phyloP scores from a whole-genome alignment of 53 echinoderm and acorn worm species.

The Hippasteria phrygiana region DNA sequence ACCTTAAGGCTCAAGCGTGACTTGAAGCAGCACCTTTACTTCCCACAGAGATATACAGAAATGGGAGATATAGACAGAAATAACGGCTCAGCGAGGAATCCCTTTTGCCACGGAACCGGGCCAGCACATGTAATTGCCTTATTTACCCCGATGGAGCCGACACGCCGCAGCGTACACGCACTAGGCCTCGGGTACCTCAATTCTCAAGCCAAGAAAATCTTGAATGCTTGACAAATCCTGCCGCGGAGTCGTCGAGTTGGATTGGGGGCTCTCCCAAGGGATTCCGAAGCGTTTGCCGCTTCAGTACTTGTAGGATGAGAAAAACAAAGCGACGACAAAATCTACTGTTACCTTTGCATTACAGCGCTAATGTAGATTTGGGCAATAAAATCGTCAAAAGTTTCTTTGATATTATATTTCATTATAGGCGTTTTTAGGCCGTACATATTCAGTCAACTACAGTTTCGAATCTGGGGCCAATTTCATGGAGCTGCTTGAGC shows the following conservation, averaged over 20 bases:
- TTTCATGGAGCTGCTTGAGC: too few species aligned
- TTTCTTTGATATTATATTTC: too few species aligned
- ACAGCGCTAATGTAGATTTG: too few species aligned
- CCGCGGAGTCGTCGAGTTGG: background rate
- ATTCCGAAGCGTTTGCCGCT: background rate
- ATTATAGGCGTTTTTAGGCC: too few species aligned
- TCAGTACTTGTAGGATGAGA: background rate
- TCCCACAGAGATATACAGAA: background rate
- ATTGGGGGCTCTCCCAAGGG: background rate
- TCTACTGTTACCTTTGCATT: background rate
- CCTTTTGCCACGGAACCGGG: conserved; percentile 6
- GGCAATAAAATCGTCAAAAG: too few species aligned
- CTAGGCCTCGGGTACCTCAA: background rate
- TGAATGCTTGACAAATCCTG: background rate
- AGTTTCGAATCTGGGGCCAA: too few species aligned
- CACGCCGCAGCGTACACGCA: background rate
- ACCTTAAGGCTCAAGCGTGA: background rate
- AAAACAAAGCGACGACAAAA: background rate
- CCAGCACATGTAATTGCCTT: background rate
- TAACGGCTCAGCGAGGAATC: background rate
- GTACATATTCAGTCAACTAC: too few species aligned
- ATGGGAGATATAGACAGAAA: background rate
- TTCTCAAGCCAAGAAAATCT: background rate
- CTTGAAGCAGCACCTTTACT: background rate
- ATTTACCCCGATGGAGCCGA: background rate